Conservation (phyloP, 2,113 vertebrate genomes). For the Myodes glareolus region DNA sequence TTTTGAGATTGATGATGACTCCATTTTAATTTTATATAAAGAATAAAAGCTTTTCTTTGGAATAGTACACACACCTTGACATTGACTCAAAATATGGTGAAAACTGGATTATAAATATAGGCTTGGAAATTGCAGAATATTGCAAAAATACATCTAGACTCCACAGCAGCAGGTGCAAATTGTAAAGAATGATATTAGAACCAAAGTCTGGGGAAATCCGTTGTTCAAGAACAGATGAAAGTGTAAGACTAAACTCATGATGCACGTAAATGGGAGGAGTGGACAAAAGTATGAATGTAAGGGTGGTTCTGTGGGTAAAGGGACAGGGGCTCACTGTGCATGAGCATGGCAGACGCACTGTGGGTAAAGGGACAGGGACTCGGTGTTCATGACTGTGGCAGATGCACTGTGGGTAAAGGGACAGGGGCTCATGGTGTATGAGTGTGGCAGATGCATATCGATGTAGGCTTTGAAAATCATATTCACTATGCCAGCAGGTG, state of each 20-base stretch:
- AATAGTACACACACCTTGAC: background rate
- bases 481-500: background rate
- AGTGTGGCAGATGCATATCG: background rate
- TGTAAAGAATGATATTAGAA: slow-evolving; percentile 3
- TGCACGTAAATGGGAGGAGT: background rate
- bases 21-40: background rate
- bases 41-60: background rate
- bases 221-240: background rate
- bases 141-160: background rate
- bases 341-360: background rate
- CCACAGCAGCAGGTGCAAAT: background rate
- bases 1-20: background rate
- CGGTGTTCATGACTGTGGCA: accelerated
- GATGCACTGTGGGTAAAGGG: background rate
- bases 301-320: background rate
- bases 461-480: background rate
- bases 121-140: background rate
- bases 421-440: background rate
- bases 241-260: background rate
- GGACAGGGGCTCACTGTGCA: too few species aligned
- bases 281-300: background rate
- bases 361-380: background rate
- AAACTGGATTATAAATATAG: background rate
- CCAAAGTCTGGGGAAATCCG: background rate
- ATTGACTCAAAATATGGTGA: background rate